These are phyloP conservation scores for Andrena camellia DNA, from an alignment of 2,888 invertebrate species.

Conservation along the genomic window DNA sequence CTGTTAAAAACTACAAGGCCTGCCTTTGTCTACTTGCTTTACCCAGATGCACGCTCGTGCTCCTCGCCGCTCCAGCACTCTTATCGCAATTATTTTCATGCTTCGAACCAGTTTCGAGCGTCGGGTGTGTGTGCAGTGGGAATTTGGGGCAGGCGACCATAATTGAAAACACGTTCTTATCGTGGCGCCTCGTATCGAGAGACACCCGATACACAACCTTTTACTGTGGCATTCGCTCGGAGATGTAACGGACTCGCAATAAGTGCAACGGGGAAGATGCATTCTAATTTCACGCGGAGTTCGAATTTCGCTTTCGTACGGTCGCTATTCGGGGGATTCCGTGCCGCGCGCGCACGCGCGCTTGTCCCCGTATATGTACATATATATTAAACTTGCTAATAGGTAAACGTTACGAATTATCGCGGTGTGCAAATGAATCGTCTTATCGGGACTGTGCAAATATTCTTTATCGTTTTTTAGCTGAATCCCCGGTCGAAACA, in stretches of 20 bases:
- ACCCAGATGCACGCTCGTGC: background rate
- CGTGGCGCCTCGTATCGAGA: too few species aligned
- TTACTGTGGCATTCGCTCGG: too few species aligned
- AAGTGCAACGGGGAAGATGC: background rate
- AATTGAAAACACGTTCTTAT: background rate
- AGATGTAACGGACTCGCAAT: background rate
- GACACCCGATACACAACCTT: background rate
- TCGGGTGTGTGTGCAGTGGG: background rate
- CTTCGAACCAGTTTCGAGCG: too few species aligned
- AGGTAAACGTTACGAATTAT: background rate
- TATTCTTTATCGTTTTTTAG: background rate
- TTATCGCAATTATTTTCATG: background rate
- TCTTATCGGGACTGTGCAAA: constrained; percentile 1
- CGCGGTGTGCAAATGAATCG: background rate
- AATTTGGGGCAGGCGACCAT: constrained; percentile 8
- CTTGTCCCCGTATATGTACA: too few species aligned
- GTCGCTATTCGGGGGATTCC: background rate
- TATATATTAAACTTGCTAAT: background rate
- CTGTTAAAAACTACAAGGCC: background rate
- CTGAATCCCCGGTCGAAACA: background rate
- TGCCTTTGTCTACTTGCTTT: background rate
- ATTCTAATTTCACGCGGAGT: constrained; percentile 7
- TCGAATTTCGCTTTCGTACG: background rate
- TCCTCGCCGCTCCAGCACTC: too few species aligned
- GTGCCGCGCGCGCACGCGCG: background rate